Evolutionary conservation across 2,888 invertebrate genomes (phyloP), one percentile per base, ranked within the genome.

Genomic region (Augiades crinisus): DNA sequence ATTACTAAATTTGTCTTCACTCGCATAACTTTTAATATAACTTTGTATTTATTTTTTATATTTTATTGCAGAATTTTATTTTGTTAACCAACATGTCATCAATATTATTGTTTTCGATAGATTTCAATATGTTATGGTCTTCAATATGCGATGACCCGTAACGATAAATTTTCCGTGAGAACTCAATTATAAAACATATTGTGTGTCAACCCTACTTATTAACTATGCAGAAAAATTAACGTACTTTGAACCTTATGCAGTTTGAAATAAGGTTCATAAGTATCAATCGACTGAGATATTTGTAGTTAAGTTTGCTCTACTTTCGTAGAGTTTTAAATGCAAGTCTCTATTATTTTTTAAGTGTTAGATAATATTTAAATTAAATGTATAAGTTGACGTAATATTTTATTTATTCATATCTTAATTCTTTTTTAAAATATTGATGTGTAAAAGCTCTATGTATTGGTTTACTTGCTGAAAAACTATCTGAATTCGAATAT

Each of bases 111-210:
- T 30, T 30, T 27, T 30, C 30, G 12, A 30, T 43, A 44, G 12
- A 1, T 17, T n/a, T 17, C n/a, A 10, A 19, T 10, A 1, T 24
- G 27, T 36, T 30, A 37, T 47, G 37, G 47, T 38, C 38, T 47
- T 30, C 19, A 37, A 13, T 30, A 27, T n/a, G 16, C 8, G 31
- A 27, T 56, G 47, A 54, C 33, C 37, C 51, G 51, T 30, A n/a
- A 45, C 51, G 31, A 1, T 19, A 19, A 19, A 30, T 27, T 50
- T 59, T 46, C 54, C 73, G 70, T 78, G 80, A 72, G 79, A 79
- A 78, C 72, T 73, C 68, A 69, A 78, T 78, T 78, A 78, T 46
- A 41, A 54, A 65, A 58, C 71, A 72, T 77, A 78, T 78, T 78
- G 77, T 73, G 58, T 47, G 27, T 53, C 61, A 65, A 63, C 70